Evolutionary conservation across 2,113 vertebrate species (phyloP).

Genomic region (Indri indri): DNA sequence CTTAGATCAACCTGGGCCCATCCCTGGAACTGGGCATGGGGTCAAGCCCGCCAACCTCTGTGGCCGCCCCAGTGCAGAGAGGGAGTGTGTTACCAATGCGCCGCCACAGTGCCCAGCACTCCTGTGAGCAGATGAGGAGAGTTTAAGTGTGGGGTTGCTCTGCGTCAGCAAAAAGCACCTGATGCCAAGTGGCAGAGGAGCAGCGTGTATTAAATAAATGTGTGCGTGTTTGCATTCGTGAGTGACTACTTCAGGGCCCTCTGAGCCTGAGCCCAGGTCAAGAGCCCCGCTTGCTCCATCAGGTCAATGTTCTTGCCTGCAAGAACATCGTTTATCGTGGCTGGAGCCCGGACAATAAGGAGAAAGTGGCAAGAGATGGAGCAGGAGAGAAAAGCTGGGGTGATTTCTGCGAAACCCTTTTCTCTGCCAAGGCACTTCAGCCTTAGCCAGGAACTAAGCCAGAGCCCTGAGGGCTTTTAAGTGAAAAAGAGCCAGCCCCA

Average conservation of each 20-base stretch:
- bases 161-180: background rate
- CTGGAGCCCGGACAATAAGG: background rate
- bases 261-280: no score
- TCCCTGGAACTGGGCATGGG: background rate
- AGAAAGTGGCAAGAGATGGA: background rate
- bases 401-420: background rate
- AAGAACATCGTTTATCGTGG: background rate
- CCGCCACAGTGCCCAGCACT: background rate
- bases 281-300: background rate
- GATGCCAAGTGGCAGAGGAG: background rate
- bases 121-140: background rate
- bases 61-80: background rate
- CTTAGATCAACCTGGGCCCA: background rate
- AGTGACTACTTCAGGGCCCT: background rate
- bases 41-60: background rate
- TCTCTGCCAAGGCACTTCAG: background rate
- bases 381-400: background rate
- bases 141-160: background rate
- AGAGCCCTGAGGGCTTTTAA: no score
- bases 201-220: background rate
- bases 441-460: background rate
- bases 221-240: no score
- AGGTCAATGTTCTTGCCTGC: background rate
- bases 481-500: background rate
- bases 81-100: background rate